Evolutionary conservation across 2,797 vertebrate genomes (phyloP).

Genomic region (Pelobates cultripes): DNA sequence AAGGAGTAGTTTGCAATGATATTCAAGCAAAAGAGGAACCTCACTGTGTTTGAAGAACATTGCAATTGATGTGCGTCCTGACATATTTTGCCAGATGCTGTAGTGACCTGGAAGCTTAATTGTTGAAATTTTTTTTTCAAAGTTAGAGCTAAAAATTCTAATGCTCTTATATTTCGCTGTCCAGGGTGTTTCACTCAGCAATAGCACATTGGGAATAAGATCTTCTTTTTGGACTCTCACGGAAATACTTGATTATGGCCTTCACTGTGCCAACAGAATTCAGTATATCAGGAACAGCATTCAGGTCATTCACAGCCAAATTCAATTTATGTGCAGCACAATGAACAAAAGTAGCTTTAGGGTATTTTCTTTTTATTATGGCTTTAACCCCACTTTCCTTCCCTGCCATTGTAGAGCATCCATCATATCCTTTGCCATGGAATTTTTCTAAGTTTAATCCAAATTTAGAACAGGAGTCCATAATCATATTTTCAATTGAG

Average conservation of each 20-base stretch:
- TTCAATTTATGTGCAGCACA: conserved; percentile 8
- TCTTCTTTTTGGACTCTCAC: conserved; percentile 20
- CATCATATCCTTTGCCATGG: neutral
- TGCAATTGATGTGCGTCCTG: conserved; percentile 9
- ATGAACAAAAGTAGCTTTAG: conserved; percentile 7
- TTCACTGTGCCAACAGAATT: conserved; percentile 8
- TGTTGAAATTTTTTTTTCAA: neutral
- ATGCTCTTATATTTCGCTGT: conserved; percentile 5
- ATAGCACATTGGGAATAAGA: conserved; percentile 21
- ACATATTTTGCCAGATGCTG: neutral
- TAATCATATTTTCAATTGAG: conserved; percentile 22
- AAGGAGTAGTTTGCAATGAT: neutral
- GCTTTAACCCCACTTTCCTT: neutral
- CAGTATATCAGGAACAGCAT: conserved; percentile 19
- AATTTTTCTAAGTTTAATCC: conserved; percentile 10
- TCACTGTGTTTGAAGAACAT: conserved; percentile 8
- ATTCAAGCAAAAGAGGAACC: neutral
- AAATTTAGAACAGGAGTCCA: conserved; percentile 1
- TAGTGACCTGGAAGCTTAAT: conserved; percentile 6
- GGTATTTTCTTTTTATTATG: conserved; percentile 11
- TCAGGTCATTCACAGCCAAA: conserved; percentile 18
- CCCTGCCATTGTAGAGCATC: conserved; percentile 13
- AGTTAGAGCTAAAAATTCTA: neutral
- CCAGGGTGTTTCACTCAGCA: conserved; percentile 4
- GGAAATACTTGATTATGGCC: conserved; percentile 5